Evolutionary conservation across 2,888 invertebrate species (phyloP).

Genomic region (Dimorphilus gyrociliatus): DNA sequence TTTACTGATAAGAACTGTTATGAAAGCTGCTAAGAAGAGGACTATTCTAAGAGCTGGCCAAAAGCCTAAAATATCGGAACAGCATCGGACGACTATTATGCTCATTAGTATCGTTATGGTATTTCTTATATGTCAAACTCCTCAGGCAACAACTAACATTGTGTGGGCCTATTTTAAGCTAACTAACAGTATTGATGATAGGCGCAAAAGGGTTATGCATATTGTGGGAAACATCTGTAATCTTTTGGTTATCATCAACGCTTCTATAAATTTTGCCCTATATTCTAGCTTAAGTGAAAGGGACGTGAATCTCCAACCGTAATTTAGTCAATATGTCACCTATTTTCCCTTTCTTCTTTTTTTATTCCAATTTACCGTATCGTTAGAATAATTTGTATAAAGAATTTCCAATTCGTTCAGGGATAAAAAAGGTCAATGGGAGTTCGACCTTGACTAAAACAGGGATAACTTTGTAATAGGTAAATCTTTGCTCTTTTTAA

Average conservation of each 20-base stretch:
- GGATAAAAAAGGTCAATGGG: too few relatives aligned
- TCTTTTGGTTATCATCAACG: conserved; percentile 52
- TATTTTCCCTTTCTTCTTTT: conserved; percentile 1
- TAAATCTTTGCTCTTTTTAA: too few relatives aligned
- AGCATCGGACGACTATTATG: conserved; percentile 52
- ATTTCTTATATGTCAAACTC: conserved; percentile 56
- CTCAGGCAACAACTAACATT: conserved; percentile 45
- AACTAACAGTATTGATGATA: conserved; percentile 8
- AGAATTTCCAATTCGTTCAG: too few relatives aligned
- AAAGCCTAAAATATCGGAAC: conserved; percentile 16
- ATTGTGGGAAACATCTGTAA: conserved; percentile 55
- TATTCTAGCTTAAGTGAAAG: conserved; percentile 52
- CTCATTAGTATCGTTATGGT: conserved; percentile 57
- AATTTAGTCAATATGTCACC: not conserved
- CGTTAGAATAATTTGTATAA: too few relatives aligned
- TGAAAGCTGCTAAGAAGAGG: conserved; percentile 19
- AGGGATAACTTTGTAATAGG: too few relatives aligned
- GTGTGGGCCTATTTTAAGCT: conserved; percentile 11
- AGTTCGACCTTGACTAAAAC: too few relatives aligned
- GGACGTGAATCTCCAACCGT: not conserved
- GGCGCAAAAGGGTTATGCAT: conserved; percentile 6
- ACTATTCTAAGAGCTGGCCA: conserved; percentile 11
- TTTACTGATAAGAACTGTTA: conserved; percentile 48
- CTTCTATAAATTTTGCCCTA: conserved; percentile 58
- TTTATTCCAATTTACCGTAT: too few relatives aligned